phyloP scores from a whole-genome alignment of 1,140 invertebrate genomes.

The Copidosoma floridanum region DNA sequence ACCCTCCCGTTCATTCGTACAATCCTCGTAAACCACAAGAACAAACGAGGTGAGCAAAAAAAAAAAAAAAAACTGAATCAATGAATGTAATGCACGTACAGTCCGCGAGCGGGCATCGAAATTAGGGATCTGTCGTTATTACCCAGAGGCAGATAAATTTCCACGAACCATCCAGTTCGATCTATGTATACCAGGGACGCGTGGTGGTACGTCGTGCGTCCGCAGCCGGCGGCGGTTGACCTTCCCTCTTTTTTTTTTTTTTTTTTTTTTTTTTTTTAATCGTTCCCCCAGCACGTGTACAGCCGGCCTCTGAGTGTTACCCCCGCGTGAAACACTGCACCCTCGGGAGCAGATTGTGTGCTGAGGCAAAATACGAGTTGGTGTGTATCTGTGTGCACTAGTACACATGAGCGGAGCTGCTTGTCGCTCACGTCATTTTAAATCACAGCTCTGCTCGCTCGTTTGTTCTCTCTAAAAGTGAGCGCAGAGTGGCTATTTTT shows the following conservation, averaged over 20 bases:
- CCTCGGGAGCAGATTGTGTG: constrained; percentile 33
- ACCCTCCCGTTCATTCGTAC: too few species aligned
- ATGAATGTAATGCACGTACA: too few species aligned
- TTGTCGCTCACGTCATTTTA: constrained; percentile 42
- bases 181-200: too few species aligned
- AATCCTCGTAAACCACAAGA: too few species aligned
- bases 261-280: constrained; percentile 30
- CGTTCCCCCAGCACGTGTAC: constrained; percentile 1
- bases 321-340: constrained; percentile 44
- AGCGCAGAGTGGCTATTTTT: too few species aligned
- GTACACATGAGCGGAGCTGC: background rate
- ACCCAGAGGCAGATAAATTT: constrained; percentile 45
- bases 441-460: constrained; percentile 41
- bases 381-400: background rate
- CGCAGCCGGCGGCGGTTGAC: constrained; percentile 4
- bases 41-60: too few species aligned
- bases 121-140: constrained; percentile 26
- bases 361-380: background rate
- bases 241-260: too few species aligned
- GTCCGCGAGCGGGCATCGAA: background rate
- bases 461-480: too few species aligned
- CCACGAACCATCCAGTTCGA: constrained; percentile 38
- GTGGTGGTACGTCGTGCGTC: constrained; percentile 25
- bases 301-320: background rate
- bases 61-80: too few species aligned